Evolutionary conservation across 1,140 invertebrate genomes (phyloP).

Genomic region (Pentalonia nigronervosa): DNA sequence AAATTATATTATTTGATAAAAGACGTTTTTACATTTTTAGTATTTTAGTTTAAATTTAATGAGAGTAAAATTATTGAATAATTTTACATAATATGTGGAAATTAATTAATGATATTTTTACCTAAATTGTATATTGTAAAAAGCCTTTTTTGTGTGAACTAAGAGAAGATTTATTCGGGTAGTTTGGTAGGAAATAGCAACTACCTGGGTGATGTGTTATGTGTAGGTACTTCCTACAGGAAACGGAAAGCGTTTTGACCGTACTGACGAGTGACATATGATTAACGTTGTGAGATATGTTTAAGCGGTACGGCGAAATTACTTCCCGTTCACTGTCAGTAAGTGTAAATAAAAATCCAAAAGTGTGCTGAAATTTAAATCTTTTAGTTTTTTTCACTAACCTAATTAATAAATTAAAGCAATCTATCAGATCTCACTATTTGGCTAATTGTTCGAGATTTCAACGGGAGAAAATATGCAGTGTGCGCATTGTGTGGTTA

Average conservation of each 20-base stretch:
- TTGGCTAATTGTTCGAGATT: too few species aligned
- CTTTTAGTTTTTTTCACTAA: not conserved
- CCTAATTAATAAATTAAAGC: not conserved
- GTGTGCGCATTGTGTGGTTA: not conserved
- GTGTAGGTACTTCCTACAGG: not conserved
- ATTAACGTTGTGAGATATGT: not conserved
- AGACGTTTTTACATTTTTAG: too few species aligned
- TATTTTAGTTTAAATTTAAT: too few species aligned
- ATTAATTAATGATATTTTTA: too few species aligned
- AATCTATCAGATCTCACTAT: not conserved
- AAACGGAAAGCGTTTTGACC: not conserved
- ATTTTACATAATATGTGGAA: too few species aligned
- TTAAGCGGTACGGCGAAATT: not conserved
- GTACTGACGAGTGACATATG: conserved; percentile 4
- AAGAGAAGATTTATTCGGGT: not conserved
- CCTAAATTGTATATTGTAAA: not conserved
- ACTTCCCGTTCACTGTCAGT: not conserved
- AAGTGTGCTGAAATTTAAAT: not conserved
- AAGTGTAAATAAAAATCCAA: not conserved
- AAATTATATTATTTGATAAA: too few species aligned
- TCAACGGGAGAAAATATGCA: not conserved
- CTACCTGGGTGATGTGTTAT: not conserved
- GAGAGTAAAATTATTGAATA: too few species aligned
- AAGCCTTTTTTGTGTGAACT: not conserved
- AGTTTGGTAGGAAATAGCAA: not conserved